A percentile compares a stretch with the other conserved stretches of the same genome.
phyloP scores from a whole-genome alignment of 2,797 vertebrate genomes.

The Leptoclinus maculatus region DNA sequence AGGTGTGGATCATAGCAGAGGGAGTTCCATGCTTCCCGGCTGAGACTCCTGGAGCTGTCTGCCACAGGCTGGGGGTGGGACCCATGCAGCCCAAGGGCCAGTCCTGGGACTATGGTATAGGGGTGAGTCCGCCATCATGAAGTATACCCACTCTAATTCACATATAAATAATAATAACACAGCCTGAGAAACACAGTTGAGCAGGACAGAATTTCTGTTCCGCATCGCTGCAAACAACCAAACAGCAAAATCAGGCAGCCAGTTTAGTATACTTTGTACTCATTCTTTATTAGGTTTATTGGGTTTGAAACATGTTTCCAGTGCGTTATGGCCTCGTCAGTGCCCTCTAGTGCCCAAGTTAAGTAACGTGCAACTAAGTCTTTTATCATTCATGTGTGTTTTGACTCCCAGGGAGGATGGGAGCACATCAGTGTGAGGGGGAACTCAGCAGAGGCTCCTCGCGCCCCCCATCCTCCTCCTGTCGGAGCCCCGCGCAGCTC shows the following conservation, averaged over 20 bases:
- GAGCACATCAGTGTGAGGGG: constrained; percentile 92
- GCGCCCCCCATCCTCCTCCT: constrained; percentile 37
- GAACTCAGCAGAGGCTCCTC: constrained; percentile 85
- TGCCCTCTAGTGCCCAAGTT: constrained; percentile 21
- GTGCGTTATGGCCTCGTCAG: not conserved
- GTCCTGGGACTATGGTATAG: constrained; percentile 96
- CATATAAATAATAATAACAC: not conserved
- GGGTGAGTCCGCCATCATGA: constrained; percentile 82
- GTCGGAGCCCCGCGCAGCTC: constrained; percentile 62
- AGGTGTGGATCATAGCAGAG: constrained; percentile 97
- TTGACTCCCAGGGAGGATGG: constrained; percentile 92
- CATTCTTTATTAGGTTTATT: no score
- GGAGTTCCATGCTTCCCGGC: constrained; percentile 91
- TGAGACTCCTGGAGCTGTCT: constrained; percentile 90
- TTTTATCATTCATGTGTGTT: not conserved
- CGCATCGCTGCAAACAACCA: no score
- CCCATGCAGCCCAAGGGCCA: constrained; percentile 92
- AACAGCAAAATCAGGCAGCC: no score
- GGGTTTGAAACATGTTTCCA: not conserved
- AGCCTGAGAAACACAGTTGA: no score
- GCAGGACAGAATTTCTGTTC: no score
- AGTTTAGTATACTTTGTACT: no score
- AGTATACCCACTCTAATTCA: not conserved
- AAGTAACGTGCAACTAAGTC: not conserved
- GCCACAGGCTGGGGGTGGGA: constrained; percentile 90